phyloP scores from a whole-genome alignment of 2,113 vertebrate species.

The Polyodon spathula region DNA sequence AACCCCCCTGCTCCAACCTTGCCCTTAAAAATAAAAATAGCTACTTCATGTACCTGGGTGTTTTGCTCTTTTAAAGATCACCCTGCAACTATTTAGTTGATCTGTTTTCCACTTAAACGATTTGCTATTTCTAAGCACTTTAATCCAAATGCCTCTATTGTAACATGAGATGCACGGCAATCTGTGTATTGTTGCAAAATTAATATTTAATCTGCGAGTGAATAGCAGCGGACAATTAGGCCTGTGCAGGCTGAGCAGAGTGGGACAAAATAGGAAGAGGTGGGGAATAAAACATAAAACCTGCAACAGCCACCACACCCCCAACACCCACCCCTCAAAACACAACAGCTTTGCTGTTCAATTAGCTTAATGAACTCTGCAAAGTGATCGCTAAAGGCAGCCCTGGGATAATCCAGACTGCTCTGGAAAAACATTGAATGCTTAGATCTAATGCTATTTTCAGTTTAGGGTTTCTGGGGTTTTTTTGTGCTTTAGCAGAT shows the following conservation, averaged over 20 bases:
- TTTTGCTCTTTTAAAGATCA: slow-evolving; percentile 53
- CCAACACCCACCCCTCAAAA: slow-evolving; percentile 46
- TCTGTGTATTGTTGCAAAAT: slow-evolving; percentile 63
- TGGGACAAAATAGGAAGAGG: slow-evolving; percentile 27
- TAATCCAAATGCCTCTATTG: slow-evolving; percentile 60
- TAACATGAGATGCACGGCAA: slow-evolving; percentile 62
- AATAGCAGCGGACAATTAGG: slow-evolving; percentile 66
- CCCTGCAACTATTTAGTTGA: slow-evolving; percentile 45
- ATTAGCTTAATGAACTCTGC: slow-evolving; percentile 72
- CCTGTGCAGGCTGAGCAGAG: slow-evolving; percentile 51
- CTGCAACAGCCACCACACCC: slow-evolving; percentile 18
- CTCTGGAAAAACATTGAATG: slow-evolving; percentile 61
- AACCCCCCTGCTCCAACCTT: slow-evolving; percentile 29
- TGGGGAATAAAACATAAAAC: slow-evolving; percentile 32
- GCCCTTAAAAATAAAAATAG: slow-evolving; percentile 26
- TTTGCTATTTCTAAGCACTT: slow-evolving; percentile 52
- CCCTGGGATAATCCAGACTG: slow-evolving; percentile 66
- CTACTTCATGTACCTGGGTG: slow-evolving; percentile 31
- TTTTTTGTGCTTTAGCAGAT: slow-evolving; percentile 70
- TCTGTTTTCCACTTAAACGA: slow-evolving; percentile 57
- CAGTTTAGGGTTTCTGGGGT: slow-evolving; percentile 26
- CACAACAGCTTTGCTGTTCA: slow-evolving; percentile 61
- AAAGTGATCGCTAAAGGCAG: slow-evolving; percentile 67
- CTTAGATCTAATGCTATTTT: slow-evolving; percentile 62
- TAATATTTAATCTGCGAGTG: slow-evolving; percentile 72